These are phyloP conservation scores for Epizoanthus rinbou DNA, from an alignment of 92 coral and sea anemone species.

Conservation along the genomic window DNA sequence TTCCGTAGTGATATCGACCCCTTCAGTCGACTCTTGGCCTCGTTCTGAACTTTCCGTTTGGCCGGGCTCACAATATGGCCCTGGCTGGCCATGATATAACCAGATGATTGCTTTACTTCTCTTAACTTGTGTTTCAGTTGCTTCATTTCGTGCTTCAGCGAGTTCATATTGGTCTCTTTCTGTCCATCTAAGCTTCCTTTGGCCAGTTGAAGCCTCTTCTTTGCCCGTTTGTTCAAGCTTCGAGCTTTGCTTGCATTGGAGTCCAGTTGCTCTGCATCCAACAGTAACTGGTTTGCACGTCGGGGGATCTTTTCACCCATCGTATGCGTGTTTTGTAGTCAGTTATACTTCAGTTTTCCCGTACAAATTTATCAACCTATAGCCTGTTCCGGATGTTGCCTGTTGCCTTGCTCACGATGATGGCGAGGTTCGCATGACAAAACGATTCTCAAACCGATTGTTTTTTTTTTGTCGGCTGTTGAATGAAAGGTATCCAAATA, in stretches of 20 bases:
- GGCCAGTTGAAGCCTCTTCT: conserved; percentile 64
- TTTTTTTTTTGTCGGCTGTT: conserved; percentile 1
- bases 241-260: conserved; percentile 79
- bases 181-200: conserved; percentile 65
- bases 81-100: conserved; percentile 43
- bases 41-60: conserved; percentile 26
- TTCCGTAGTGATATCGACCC: neutral
- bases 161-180: conserved; percentile 58
- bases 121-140: conserved; percentile 73
- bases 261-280: conserved; percentile 76
- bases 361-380: neutral
- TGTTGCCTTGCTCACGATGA: neutral
- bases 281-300: conserved; percentile 44
- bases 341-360: neutral
- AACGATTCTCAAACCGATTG: conserved; percentile 5
- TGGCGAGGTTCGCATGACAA: conserved; percentile 10
- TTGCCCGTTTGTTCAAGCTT: conserved; percentile 66
- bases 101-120: conserved; percentile 83
- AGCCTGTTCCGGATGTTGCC: no score
- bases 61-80: conserved; percentile 9
- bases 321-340: neutral
- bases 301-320: conserved; percentile 72
- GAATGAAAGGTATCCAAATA: conserved; percentile 5
- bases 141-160: conserved; percentile 85
- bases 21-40: conserved; percentile 9